Base-by-base conservation (phyloP, 1,140 invertebrate species). In the Halictus rubicundus region DNA sequence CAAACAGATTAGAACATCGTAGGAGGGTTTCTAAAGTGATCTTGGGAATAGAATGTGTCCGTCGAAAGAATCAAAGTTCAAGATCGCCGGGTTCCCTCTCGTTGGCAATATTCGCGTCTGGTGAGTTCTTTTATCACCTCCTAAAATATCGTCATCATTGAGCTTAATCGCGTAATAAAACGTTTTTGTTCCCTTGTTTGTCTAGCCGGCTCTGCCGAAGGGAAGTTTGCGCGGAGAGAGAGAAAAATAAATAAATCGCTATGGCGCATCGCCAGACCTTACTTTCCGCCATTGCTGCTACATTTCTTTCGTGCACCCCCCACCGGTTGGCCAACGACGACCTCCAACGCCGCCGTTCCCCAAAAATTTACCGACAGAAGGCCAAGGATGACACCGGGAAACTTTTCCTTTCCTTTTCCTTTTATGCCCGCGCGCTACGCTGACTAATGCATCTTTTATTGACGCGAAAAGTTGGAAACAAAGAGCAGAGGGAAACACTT, bases 151-250 rank as follows among this genome's bases (percentile, higher is more conserved):
- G 84, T 87, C 88, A 86, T 89, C 89, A 87, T 86, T 68, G 82
- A 69, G 88, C 87, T 90, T 90, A 89, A 91, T 91, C 89, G 88
- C 86, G 86, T 89, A 90, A 91, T 91, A 91, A 91, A 91, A 90
- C 89, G 87, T 90, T 91, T 90, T 90, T 89, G 87, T 88, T 80
- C 87, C 82, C 81, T 86, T 89, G 88, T 90, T 90, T 91, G 89
- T 87, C 86, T 82, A 86, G 83, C 81, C 84, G 83, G 74, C 75
- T 23, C 57, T 80, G 68, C 64, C 72, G 37, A 52, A 59, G 78
- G 63, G 85, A 85, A 88, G 86, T 84, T 89, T 88, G 84, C 87
- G 71, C 84, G 42, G 42, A 65, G 82, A 69, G 42, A 65, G 82
- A 69, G 86, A 86, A 87, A 91, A 90, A 91, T 91, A 88, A 88